Percentiles rank a stretch among this genome's conserved stretches.
These are phyloP conservation scores for Noctua janthina DNA, from an alignment of 2,888 invertebrate species.

Conservation along the genomic window DNA sequence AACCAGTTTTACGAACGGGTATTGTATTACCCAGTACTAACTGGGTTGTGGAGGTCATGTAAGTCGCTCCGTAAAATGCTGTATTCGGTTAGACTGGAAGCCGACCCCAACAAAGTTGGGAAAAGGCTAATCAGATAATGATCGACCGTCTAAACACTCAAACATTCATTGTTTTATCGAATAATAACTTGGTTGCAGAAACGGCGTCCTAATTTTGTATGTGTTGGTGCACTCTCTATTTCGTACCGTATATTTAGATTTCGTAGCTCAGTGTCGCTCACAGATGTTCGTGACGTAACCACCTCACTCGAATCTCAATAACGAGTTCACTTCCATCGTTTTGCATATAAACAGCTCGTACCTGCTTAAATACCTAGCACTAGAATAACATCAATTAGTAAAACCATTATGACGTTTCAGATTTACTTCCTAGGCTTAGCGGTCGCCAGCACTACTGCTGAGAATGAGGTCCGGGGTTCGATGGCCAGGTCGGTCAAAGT, in stretches of 20 bases:
- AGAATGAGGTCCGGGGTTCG: neutral
- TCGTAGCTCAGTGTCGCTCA: constrained; percentile 34
- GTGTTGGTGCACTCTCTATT: constrained; percentile 1
- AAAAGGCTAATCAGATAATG: neutral
- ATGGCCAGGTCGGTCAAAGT: neutral
- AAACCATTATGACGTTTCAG: neutral
- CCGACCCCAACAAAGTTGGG: neutral
- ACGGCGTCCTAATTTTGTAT: neutral
- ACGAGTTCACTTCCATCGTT: constrained; percentile 17
- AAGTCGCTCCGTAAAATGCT: neutral
- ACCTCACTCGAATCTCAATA: constrained; percentile 33
- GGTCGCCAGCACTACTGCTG: neutral
- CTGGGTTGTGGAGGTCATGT: neutral
- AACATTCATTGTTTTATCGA: neutral
- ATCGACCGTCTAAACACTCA: neutral
- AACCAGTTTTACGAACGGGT: neutral
- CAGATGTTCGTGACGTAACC: constrained; percentile 49
- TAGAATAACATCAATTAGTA: neutral
- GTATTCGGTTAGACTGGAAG: neutral
- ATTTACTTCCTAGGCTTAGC: neutral
- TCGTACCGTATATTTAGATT: neutral
- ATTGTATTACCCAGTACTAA: neutral
- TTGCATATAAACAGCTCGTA: neutral
- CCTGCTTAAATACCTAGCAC: neutral
- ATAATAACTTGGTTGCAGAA: neutral